Conservation (phyloP, 2,113 vertebrate genomes). For the Ophthalmolycus amberensis region DNA sequence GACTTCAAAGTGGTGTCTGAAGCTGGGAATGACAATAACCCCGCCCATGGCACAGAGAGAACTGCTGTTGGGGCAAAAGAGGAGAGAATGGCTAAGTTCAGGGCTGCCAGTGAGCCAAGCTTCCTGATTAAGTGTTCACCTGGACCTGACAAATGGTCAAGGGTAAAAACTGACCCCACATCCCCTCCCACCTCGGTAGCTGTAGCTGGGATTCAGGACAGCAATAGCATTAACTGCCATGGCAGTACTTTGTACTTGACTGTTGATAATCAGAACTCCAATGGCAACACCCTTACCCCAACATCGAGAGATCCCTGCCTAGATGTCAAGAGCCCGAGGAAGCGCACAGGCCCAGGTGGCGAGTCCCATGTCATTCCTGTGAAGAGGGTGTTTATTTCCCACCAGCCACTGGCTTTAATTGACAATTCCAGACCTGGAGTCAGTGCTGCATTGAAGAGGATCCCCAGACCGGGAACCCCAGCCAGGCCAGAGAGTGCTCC, state of each 20-base stretch:
- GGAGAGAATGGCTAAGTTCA: slow-evolving; percentile 85
- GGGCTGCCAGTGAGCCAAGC: slow-evolving; percentile 86
- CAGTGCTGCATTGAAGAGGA: slow-evolving; percentile 82
- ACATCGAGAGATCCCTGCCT: slow-evolving; percentile 85
- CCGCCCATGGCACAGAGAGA: slow-evolving; percentile 68
- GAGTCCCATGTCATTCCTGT: slow-evolving; percentile 92
- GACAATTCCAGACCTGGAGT: slow-evolving; percentile 83
- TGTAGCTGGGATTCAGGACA: slow-evolving; percentile 84
- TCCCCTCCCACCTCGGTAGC: slow-evolving; percentile 80
- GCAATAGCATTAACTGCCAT: slow-evolving; percentile 87
- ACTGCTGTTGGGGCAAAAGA: slow-evolving; percentile 76
- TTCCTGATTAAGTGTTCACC: slow-evolving; percentile 84
- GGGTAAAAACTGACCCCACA: slow-evolving; percentile 87
- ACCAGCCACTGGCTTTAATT: slow-evolving; percentile 77
- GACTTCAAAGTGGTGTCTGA: slow-evolving; percentile 90
- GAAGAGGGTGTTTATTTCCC: slow-evolving; percentile 93
- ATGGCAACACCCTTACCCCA: slow-evolving; percentile 78
- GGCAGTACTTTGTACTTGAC: slow-evolving; percentile 87
- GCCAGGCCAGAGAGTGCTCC: slow-evolving; percentile 85
- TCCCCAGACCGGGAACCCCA: slow-evolving; percentile 83
- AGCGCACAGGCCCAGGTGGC: slow-evolving; percentile 79
- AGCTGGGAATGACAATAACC: slow-evolving; percentile 82
- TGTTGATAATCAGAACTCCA: slow-evolving; percentile 88
- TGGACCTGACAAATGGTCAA: slow-evolving; percentile 81
- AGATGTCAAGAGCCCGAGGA: slow-evolving; percentile 91